These are phyloP conservation scores for Parus major DNA, from an alignment of 2,113 vertebrate species.

Conservation along the genomic window DNA sequence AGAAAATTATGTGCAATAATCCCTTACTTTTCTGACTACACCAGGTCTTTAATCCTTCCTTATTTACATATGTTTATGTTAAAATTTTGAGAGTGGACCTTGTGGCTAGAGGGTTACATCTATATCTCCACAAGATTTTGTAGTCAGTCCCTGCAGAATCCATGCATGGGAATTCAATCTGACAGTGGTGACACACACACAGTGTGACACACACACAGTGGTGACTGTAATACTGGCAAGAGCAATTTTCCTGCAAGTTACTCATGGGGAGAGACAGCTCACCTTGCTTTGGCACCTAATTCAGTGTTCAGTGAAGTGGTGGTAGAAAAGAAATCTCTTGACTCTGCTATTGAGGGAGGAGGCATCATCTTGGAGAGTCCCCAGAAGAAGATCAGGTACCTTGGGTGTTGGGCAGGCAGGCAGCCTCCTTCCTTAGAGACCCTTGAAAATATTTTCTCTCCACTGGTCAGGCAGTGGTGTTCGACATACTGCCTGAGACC, in stretches of 20 bases:
- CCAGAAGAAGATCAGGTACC: neutral
- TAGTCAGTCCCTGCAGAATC: neutral
- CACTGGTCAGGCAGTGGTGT: rapidly evolving
- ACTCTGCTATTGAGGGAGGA: neutral
- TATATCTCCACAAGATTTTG: neutral
- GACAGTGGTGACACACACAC: neutral
- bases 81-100: neutral
- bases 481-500: neutral
- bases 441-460: neutral
- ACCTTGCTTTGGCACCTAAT: neutral
- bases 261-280: neutral
- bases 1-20: neutral
- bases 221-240: neutral
- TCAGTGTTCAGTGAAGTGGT: neutral
- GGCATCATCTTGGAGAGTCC: neutral
- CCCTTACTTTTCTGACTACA: neutral
- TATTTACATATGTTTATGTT: neutral
- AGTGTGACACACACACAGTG: neutral
- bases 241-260: neutral
- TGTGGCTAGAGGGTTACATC: neutral
- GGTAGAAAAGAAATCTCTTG: neutral
- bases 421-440: neutral
- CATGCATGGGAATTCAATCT: neutral
- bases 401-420: neutral
- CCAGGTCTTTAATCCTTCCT: neutral